A percentile compares a stretch with the other conserved stretches of the same genome.
Conservation (phyloP, 2,797 vertebrate genomes). For the Phalanger gymnotis region DNA sequence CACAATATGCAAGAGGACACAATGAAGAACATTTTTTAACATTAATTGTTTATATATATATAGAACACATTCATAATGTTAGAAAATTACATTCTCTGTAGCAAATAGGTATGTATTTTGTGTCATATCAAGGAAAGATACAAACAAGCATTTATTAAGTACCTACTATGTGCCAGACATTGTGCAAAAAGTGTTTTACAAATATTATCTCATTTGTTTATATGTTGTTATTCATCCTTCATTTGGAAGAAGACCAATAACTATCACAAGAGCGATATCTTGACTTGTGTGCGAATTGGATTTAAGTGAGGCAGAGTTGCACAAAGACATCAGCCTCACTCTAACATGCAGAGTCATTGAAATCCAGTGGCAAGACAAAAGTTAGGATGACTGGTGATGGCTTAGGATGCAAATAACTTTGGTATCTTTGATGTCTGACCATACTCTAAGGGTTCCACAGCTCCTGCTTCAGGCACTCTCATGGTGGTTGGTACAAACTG, state of each 20-base stretch:
- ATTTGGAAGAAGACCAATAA: background rate
- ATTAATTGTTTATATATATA: background rate
- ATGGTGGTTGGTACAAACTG: too few relatives aligned
- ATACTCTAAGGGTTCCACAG: too few relatives aligned
- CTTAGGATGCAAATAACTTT: too few relatives aligned
- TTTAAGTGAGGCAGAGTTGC: background rate
- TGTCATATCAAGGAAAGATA: background rate
- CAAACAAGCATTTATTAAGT: background rate
- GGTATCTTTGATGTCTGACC: too few relatives aligned
- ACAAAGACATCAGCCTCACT: too few relatives aligned
- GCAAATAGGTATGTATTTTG: background rate
- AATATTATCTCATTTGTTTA: background rate
- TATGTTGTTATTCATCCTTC: background rate
- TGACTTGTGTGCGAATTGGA: background rate
- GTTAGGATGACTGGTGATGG: too few relatives aligned
- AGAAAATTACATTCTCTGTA: background rate
- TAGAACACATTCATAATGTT: background rate
- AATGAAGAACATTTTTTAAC: background rate
- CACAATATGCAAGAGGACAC: background rate
- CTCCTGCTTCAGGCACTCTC: too few relatives aligned
- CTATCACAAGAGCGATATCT: too few relatives aligned
- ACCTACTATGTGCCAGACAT: background rate
- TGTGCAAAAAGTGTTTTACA: background rate
- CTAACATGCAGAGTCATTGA: too few relatives aligned
- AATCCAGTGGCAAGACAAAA: too few relatives aligned